phyloP scores from a whole-genome alignment of 2,113 vertebrate species.

The Brevimyrus niger region DNA sequence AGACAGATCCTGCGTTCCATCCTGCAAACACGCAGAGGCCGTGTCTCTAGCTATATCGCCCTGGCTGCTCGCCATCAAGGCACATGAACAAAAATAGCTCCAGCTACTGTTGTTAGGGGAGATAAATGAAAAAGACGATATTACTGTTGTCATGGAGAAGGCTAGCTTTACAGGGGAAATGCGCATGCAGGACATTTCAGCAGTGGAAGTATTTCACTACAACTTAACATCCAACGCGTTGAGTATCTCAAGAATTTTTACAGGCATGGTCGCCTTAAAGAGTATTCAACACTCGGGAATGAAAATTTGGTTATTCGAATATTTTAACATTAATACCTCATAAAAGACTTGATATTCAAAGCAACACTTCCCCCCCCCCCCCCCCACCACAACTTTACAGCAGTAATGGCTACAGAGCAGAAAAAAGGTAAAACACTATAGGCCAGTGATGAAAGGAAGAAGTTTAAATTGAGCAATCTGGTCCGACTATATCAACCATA shows the following conservation, averaged over 20 bases:
- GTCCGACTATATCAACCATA: background rate
- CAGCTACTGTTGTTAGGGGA: constrained; percentile 13
- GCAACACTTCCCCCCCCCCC: background rate
- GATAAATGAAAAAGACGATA: background rate
- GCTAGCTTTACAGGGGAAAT: background rate
- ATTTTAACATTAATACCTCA: background rate
- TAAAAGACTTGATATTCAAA: background rate
- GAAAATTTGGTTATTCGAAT: background rate
- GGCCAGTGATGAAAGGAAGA: background rate
- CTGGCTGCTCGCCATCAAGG: background rate
- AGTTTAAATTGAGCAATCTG: background rate
- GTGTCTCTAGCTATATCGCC: background rate
- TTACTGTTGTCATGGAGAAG: constrained; percentile 18
- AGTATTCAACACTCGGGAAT: background rate
- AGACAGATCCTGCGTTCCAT: background rate
- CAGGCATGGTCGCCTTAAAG: background rate
- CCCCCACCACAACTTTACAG: background rate
- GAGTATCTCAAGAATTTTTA: background rate
- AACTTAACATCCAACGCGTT: background rate
- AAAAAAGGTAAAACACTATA: background rate
- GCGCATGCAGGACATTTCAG: background rate
- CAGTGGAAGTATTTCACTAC: background rate
- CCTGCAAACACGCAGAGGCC: background rate
- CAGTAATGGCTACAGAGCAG: background rate
- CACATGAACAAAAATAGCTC: constrained; percentile 11